Evolutionary conservation across 2,888 invertebrate species (phyloP).

Genomic region (Coecobrya sp.): DNA sequence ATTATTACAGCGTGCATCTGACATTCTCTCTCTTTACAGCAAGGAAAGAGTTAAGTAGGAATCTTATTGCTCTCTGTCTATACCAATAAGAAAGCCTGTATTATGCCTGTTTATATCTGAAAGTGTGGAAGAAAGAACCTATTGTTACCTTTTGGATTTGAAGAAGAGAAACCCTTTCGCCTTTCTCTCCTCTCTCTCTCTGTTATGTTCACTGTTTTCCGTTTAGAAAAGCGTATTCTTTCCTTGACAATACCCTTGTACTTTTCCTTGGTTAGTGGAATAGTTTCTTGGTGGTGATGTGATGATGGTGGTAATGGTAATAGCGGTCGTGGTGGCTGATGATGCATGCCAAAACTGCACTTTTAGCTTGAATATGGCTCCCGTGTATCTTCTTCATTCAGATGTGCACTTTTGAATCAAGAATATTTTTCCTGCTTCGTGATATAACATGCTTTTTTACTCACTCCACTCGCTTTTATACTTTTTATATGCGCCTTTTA

Average conservation of each 20-base stretch:
- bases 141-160: constrained; percentile 54
- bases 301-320: constrained; percentile 41
- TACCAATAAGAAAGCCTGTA: constrained; percentile 25
- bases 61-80: constrained; percentile 9
- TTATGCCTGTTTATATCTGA: constrained; percentile 39
- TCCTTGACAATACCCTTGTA: constrained; percentile 20
- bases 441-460: background rate
- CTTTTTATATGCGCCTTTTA: background rate
- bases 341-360: constrained; percentile 73
- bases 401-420: constrained; percentile 15
- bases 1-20: constrained; percentile 57
- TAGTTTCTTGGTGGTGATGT: constrained; percentile 37
- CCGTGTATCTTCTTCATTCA: background rate
- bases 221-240: constrained; percentile 4
- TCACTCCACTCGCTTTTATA: background rate
- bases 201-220: background rate
- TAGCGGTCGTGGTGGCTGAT: constrained; percentile 63
- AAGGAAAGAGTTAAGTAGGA: background rate
- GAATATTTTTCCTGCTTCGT: background rate
- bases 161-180: constrained; percentile 7
- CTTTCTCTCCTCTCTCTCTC: background rate
- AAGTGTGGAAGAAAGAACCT: constrained; percentile 22
- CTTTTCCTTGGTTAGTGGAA: constrained; percentile 18
- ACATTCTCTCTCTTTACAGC: constrained; percentile 12
- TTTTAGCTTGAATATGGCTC: constrained; percentile 28